Conservation (phyloP, 2,888 invertebrate genomes). For the Ophion ventricosus region DNA sequence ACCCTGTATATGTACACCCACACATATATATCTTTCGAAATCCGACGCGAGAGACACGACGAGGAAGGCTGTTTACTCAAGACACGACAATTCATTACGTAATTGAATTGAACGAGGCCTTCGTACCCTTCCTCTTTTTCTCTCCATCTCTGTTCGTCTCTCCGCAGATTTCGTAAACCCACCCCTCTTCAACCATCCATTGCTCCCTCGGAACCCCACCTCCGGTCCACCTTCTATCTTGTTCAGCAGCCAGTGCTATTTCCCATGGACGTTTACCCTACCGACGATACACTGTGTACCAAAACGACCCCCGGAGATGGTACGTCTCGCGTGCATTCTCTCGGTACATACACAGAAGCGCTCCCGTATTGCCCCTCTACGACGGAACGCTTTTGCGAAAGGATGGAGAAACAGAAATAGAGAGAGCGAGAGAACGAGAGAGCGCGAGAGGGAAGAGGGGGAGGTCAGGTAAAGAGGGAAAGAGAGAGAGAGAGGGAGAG, state of each 20-base stretch:
- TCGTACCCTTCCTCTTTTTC: slow-evolving; percentile 57
- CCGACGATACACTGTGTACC: slow-evolving; percentile 58
- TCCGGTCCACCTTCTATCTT: slow-evolving; percentile 37
- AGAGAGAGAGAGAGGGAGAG: slow-evolving; percentile 51
- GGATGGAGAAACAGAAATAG: slow-evolving; percentile 5
- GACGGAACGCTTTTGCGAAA: slow-evolving; percentile 22
- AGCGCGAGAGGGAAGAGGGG: slow-evolving; percentile 54
- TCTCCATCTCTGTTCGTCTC: background rate
- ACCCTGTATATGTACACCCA: too few species aligned
- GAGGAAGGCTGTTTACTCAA: slow-evolving; percentile 83
- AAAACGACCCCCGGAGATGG: slow-evolving; percentile 38
- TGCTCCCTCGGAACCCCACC: slow-evolving; percentile 44
- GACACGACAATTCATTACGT: slow-evolving; percentile 84
- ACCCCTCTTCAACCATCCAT: slow-evolving; percentile 47
- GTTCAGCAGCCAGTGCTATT: slow-evolving; percentile 31
- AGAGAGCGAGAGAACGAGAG: slow-evolving; percentile 24
- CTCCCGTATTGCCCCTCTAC: slow-evolving; percentile 8
- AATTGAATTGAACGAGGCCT: slow-evolving; percentile 83
- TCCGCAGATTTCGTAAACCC: slow-evolving; percentile 37
- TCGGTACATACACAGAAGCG: slow-evolving; percentile 17
- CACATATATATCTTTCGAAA: slow-evolving; percentile 39
- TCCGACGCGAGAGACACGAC: slow-evolving; percentile 74
- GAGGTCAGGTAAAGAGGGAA: background rate
- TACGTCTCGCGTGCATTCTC: slow-evolving; percentile 41
- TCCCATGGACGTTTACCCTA: slow-evolving; percentile 54